phyloP scores from a whole-genome alignment of 2,113 vertebrate genomes.

The Rhinolophus ferrumequinum region DNA sequence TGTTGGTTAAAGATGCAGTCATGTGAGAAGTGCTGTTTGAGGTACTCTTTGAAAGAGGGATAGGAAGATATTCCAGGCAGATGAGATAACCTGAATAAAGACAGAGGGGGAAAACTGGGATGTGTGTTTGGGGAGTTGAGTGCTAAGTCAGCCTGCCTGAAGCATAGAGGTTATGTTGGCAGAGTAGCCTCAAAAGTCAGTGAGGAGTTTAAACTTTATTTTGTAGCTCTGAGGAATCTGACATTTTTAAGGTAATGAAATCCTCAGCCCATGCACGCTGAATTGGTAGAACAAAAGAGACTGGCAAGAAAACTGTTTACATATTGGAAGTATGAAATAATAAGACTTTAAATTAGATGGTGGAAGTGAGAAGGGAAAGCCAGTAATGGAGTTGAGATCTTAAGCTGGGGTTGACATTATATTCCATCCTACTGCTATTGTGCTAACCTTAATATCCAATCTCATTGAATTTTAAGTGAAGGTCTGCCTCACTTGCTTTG shows the following conservation, averaged over 20 bases:
- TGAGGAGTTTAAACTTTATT: slow-evolving; percentile 8
- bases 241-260: not conserved
- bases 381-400: not conserved
- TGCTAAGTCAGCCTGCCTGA: not conserved
- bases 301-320: not conserved
- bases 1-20: not conserved
- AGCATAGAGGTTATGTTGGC: not conserved
- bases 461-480: not conserved
- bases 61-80: not conserved
- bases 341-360: not conserved
- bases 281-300: not conserved
- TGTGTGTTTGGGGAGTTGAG: not conserved
- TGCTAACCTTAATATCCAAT: not conserved
- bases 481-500: not conserved
- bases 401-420: not conserved
- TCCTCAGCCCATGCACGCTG: not conserved
- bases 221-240: slow-evolving; percentile 13
- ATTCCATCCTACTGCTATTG: not conserved
- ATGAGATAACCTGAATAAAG: not conserved
- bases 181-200: not conserved
- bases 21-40: not conserved
- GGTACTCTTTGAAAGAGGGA: slow-evolving; percentile 36
- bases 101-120: not conserved
- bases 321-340: not conserved
- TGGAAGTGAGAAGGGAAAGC: not conserved